phyloP scores from a whole-genome alignment of 2,888 invertebrate genomes.

The Torymus tubicola region DNA sequence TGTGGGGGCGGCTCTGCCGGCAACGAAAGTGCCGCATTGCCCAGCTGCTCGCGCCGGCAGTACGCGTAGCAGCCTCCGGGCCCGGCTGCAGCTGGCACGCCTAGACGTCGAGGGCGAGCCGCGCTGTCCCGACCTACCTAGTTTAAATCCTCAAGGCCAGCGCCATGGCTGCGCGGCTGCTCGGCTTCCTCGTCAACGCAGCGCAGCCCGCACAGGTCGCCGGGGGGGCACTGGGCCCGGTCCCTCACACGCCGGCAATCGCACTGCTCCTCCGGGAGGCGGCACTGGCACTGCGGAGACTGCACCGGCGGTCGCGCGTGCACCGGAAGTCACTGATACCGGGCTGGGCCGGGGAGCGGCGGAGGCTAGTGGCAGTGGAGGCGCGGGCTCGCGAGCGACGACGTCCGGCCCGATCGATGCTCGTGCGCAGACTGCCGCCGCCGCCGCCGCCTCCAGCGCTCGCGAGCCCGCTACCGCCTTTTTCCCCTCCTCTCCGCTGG shows the following conservation, averaged over 20 bases:
- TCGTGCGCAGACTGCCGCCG: slow-evolving; percentile 70
- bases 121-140: too few species aligned
- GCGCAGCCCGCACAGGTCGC: too few species aligned
- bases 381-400: not conserved
- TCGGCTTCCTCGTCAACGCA: too few species aligned
- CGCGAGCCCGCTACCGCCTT: slow-evolving; percentile 55
- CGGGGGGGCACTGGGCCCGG: too few species aligned
- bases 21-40: slow-evolving; percentile 25
- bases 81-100: slow-evolving; percentile 1
- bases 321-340: slow-evolving; percentile 40
- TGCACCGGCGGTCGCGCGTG: not conserved
- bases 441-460: slow-evolving; percentile 60
- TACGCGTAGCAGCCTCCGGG: not conserved
- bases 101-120: too few species aligned
- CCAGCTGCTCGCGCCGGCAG: slow-evolving; percentile 11
- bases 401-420: slow-evolving; percentile 71
- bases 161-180: too few species aligned
- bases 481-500: slow-evolving; percentile 54
- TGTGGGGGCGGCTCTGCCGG: not conserved
- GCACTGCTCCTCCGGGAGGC: too few species aligned
- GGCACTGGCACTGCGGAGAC: too few species aligned
- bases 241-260: too few species aligned
- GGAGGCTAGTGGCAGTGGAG: not conserved
- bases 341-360: not conserved
- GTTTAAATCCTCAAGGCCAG: too few species aligned